Percentiles rank a stretch among this genome's conserved stretches.
phyloP scores from a whole-genome alignment of 2,797 vertebrate genomes.

The Protonibea diacanthus region DNA sequence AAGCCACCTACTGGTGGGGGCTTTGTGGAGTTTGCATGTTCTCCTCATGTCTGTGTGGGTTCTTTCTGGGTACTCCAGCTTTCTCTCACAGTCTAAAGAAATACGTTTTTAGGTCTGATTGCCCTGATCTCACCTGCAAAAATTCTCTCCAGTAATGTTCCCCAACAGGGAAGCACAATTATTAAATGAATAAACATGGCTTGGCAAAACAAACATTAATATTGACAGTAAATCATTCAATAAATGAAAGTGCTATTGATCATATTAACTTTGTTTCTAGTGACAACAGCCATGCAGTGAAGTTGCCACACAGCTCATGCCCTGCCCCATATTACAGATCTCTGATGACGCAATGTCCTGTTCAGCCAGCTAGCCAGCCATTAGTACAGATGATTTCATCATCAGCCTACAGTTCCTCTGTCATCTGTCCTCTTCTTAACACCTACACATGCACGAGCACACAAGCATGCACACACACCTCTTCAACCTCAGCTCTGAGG shows the following conservation, averaged over 20 bases:
- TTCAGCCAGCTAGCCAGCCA: constrained; percentile 8
- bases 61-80: no score
- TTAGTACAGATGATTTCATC: constrained; percentile 54
- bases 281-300: constrained; percentile 28
- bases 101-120: neutral
- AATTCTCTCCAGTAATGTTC: neutral
- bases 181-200: constrained; percentile 13
- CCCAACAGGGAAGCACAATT: neutral
- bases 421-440: constrained; percentile 58
- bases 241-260: neutral
- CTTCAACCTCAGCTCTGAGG: constrained; percentile 42
- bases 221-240: constrained; percentile 16
- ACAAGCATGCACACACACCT: constrained; percentile 22
- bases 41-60: no score
- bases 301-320: neutral
- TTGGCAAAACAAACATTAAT: constrained; percentile 3
- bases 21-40: no score
- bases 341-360: constrained; percentile 63
- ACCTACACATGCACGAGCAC: constrained; percentile 39
- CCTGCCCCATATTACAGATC: neutral
- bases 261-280: constrained; percentile 18
- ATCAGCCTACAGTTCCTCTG: constrained; percentile 59
- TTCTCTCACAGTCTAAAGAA: no score
- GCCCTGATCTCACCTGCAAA: neutral
- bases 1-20: no score